These are phyloP conservation scores for Halyomorpha halys DNA, from an alignment of 1,140 invertebrate genomes.

Conservation along the genomic window DNA sequence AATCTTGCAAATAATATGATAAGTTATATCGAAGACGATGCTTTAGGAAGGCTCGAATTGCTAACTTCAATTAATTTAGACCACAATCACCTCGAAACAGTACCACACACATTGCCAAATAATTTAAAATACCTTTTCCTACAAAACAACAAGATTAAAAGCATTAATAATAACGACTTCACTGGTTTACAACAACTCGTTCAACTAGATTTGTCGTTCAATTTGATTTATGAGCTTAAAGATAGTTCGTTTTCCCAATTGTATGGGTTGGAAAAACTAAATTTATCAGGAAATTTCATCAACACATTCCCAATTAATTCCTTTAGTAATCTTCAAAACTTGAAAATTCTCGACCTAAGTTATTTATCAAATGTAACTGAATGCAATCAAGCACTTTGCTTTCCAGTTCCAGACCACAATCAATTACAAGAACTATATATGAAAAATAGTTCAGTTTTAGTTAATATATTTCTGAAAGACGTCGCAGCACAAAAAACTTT, in stretches of 20 bases:
- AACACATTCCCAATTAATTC: slow-evolving; percentile 51
- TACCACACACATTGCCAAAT: slow-evolving; percentile 56
- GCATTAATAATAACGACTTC: slow-evolving; percentile 54
- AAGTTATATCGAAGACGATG: slow-evolving; percentile 69
- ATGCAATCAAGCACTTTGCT: slow-evolving; percentile 43
- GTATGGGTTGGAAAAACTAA: slow-evolving; percentile 51
- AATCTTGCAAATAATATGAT: slow-evolving; percentile 73
- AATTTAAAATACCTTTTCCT: slow-evolving; percentile 50
- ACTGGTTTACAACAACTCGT: slow-evolving; percentile 55
- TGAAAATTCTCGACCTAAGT: slow-evolving; percentile 56
- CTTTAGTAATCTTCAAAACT: slow-evolving; percentile 50
- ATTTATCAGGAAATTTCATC: slow-evolving; percentile 67
- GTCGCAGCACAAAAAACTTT: slow-evolving; percentile 57
- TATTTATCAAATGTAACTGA: slow-evolving; percentile 47
- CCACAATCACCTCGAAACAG: slow-evolving; percentile 53
- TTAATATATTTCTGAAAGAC: slow-evolving; percentile 53
- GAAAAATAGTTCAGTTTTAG: slow-evolving; percentile 58
- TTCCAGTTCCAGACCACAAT: slow-evolving; percentile 56
- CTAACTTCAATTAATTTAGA: slow-evolving; percentile 68
- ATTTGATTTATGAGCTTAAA: slow-evolving; percentile 52
- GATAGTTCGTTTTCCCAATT: slow-evolving; percentile 56
- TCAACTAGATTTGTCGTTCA: slow-evolving; percentile 56
- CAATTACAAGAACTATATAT: slow-evolving; percentile 59
- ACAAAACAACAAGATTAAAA: slow-evolving; percentile 53
- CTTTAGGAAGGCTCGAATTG: slow-evolving; percentile 67